Conservation (phyloP, 2,113 vertebrate genomes). For the Hiodon tergisus region DNA sequence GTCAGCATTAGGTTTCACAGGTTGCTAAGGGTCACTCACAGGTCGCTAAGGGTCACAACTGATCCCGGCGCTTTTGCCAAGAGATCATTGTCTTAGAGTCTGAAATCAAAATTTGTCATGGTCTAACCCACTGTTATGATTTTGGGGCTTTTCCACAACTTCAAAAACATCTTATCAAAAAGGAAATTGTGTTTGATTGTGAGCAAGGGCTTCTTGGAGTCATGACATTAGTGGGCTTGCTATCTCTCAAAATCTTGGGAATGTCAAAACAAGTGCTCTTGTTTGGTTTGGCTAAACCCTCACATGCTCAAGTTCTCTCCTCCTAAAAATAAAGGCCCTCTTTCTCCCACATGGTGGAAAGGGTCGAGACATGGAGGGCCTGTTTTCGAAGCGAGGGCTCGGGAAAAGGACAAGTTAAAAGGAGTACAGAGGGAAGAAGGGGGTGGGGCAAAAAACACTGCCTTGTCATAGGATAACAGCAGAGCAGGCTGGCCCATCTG, state of each 20-base stretch:
- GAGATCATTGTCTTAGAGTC: no score
- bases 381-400: background rate
- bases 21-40: no score
- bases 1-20: no score
- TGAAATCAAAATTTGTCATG: no score
- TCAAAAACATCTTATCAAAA: no score
- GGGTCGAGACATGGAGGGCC: background rate
- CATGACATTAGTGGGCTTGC: background rate
- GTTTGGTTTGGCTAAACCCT: constrained; percentile 22
- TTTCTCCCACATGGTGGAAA: background rate
- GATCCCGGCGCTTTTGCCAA: no score
- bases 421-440: background rate
- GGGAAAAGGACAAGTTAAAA: background rate
- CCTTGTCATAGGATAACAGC: background rate
- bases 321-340: constrained; percentile 10
- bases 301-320: background rate
- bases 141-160: no score
- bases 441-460: constrained; percentile 3
- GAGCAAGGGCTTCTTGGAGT: background rate
- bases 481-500: background rate
- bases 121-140: no score
- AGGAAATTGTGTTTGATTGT: background rate
- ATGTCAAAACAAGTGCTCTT: background rate
- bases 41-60: no score
- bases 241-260: background rate